These are phyloP conservation scores for Panagrolaimus sp. DNA, from an alignment of 1,140 invertebrate genomes.

Conservation along the genomic window DNA sequence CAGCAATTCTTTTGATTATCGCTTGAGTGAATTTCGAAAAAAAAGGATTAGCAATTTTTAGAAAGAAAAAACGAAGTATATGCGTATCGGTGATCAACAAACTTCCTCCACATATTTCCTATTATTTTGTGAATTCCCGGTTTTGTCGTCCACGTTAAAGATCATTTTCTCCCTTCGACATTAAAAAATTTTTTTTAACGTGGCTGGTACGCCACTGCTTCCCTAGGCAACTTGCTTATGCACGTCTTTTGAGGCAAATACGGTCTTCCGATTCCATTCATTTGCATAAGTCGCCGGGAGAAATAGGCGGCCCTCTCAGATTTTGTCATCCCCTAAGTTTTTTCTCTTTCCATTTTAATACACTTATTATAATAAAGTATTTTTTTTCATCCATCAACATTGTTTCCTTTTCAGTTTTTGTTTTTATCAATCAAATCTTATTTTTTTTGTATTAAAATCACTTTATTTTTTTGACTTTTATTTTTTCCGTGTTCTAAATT, in stretches of 20 bases:
- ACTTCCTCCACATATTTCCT: neutral
- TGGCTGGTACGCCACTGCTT: neutral
- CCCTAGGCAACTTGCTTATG: conserved; percentile 5
- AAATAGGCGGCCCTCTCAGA: neutral
- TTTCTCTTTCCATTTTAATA: no score
- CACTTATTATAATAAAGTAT: no score
- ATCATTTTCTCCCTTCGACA: conserved; percentile 9
- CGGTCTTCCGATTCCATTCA: conserved; percentile 4
- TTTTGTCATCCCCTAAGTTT: no score
- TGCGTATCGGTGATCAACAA: neutral
- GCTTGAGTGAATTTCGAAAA: conserved; percentile 14
- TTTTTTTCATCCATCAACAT: no score
- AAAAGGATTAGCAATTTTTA: conserved; percentile 5
- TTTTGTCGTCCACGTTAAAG: conserved; percentile 7
- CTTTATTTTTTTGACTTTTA: no score
- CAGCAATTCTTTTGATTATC: conserved; percentile 15
- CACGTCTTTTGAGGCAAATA: conserved; percentile 13
- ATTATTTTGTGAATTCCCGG: neutral
- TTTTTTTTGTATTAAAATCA: no score
- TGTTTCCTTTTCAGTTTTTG: no score
- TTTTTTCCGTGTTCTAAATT: no score
- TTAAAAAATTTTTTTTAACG: neutral
- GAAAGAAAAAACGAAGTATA: neutral
- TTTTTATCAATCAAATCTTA: no score
- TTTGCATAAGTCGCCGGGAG: conserved; percentile 11